phyloP scores from a whole-genome alignment of 2,888 invertebrate genomes.

The Galerucella nymphaeae region DNA sequence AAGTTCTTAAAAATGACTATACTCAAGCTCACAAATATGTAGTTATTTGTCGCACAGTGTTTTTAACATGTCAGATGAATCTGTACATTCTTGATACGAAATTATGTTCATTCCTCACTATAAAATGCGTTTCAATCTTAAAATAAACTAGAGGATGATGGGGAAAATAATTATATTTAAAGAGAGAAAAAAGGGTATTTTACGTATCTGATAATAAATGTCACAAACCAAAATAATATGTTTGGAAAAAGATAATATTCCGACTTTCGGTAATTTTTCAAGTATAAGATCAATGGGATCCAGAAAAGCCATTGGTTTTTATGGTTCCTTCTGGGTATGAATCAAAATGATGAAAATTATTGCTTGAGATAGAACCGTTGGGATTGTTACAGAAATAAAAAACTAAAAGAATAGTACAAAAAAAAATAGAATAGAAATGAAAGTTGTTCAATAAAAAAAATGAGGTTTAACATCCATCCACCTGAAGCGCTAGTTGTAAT shows the following conservation, averaged over 20 bases:
- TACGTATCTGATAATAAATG: not conserved
- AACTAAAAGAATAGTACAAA: too few relatives aligned
- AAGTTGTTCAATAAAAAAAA: too few relatives aligned
- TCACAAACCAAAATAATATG: not conserved
- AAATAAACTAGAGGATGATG: slow-evolving; percentile 3
- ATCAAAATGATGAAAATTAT: slow-evolving; percentile 46
- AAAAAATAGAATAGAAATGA: too few relatives aligned
- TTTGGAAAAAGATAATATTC: not conserved
- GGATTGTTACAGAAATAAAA: slow-evolving; percentile 18
- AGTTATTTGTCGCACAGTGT: slow-evolving; percentile 1
- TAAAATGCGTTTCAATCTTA: not conserved
- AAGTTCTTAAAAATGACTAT: slow-evolving; percentile 1
- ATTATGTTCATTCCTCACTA: slow-evolving; percentile 1
- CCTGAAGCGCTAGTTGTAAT: too few relatives aligned
- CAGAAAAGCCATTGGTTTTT: slow-evolving; percentile 44
- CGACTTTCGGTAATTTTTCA: slow-evolving; percentile 33
- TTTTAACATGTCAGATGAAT: not conserved
- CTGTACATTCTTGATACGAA: slow-evolving; percentile 10
- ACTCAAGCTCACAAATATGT: slow-evolving; percentile 12
- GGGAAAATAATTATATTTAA: not conserved
- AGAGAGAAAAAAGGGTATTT: not conserved
- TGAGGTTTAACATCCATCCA: too few relatives aligned
- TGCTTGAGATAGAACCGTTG: slow-evolving; percentile 25
- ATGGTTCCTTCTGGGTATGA: slow-evolving; percentile 38
- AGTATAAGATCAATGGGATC: slow-evolving; percentile 35